phyloP scores from a whole-genome alignment of 2,797 vertebrate genomes.

The Platyrinchus mystaceus region DNA sequence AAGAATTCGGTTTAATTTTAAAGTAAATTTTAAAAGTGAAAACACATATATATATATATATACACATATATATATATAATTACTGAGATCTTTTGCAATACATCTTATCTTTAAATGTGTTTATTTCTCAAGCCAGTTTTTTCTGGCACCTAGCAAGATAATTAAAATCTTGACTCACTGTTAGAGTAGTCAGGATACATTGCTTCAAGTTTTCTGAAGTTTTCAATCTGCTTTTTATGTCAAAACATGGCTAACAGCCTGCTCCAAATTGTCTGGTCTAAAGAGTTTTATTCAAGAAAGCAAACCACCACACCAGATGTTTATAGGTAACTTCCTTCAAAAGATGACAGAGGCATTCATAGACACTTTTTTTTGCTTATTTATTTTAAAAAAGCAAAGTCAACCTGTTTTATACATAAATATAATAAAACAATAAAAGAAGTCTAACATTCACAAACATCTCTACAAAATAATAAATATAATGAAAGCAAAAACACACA shows the following conservation, averaged over 20 bases:
- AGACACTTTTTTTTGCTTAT: constrained; percentile 80
- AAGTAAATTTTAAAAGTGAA: background rate
- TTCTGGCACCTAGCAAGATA: background rate
- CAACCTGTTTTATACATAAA: constrained; percentile 82
- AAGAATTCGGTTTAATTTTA: background rate
- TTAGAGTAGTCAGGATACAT: background rate
- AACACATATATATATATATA: background rate
- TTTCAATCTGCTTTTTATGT: background rate
- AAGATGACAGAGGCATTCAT: constrained; percentile 84
- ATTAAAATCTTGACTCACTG: background rate
- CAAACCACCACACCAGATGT: background rate
- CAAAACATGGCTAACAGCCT: background rate
- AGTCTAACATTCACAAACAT: constrained; percentile 78
- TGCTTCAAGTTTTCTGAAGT: background rate
- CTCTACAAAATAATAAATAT: constrained; percentile 85
- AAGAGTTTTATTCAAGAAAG: constrained; percentile 15
- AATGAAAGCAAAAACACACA: constrained; percentile 72
- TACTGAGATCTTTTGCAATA: background rate
- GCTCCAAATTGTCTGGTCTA: constrained; percentile 24
- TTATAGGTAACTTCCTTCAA: constrained; percentile 69
- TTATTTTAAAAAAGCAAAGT: constrained; percentile 82
- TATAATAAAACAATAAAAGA: constrained; percentile 76
- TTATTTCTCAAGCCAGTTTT: background rate
- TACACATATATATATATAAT: background rate
- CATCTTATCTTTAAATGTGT: background rate